Conservation (phyloP, 2,888 invertebrate genomes). For the Trichogramma dendrolimi region DNA sequence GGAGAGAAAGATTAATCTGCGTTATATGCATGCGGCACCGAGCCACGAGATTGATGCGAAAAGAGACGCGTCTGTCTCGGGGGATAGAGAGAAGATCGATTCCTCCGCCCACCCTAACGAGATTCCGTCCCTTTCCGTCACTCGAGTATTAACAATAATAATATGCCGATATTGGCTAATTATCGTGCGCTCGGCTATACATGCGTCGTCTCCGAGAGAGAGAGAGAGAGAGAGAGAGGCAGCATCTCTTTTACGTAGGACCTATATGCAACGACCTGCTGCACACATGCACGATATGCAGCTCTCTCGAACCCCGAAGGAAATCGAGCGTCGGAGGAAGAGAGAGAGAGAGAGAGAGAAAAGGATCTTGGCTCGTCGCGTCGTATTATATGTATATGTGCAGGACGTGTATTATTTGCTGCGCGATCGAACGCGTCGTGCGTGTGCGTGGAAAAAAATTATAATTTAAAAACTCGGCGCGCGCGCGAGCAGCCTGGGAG, state of each 20-base stretch:
- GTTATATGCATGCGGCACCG: background rate
- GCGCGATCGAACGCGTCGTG: background rate
- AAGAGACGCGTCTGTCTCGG: constrained; percentile 30
- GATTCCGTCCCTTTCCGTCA: constrained; percentile 50
- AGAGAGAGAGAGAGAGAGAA: too few species aligned
- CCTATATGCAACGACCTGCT: too few species aligned
- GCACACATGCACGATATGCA: too few species aligned
- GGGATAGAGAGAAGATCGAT: constrained; percentile 40
- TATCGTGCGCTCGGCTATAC: constrained; percentile 33
- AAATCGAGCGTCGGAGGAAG: too few species aligned
- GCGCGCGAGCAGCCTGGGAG: too few species aligned
- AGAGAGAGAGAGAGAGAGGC: background rate
- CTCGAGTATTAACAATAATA: constrained; percentile 49
- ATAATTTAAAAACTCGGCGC: too few species aligned
- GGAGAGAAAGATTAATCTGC: constrained; percentile 49
- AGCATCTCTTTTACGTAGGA: too few species aligned
- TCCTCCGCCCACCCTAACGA: constrained; percentile 51
- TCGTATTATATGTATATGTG: too few species aligned
- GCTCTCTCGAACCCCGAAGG: constrained; percentile 16
- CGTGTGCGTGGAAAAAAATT: background rate
- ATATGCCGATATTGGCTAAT: constrained; percentile 50
- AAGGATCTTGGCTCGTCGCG: too few species aligned
- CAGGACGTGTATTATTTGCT: background rate
- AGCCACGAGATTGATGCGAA: constrained; percentile 51
- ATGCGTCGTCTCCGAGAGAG: background rate